Evolutionary conservation across 2,888 invertebrate species (phyloP).

Genomic region (Macaria liturata): DNA sequence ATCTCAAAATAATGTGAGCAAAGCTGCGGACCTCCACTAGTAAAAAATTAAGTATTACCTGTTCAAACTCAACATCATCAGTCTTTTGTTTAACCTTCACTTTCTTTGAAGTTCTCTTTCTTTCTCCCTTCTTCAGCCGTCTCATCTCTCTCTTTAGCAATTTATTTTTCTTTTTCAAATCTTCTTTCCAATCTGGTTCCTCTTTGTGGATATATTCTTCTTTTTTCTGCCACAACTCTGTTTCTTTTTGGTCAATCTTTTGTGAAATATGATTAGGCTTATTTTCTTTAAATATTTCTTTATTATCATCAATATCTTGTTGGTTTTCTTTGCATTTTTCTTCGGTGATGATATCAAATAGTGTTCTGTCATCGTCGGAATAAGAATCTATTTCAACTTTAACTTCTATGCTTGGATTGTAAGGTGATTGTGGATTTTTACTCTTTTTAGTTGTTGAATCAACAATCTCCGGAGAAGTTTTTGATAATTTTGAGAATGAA

Average conservation of each 20-base stretch:
- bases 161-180: not conserved
- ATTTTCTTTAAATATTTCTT: no score
- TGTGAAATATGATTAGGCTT: no score
- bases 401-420: slow-evolving; percentile 11
- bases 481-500: no score
- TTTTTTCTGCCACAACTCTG: not conserved
- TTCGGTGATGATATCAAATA: slow-evolving; percentile 30
- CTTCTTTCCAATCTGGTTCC: not conserved
- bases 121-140: not conserved
- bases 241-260: no score
- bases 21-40: no score
- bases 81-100: not conserved
- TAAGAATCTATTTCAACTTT: slow-evolving; percentile 33
- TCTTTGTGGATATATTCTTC: not conserved
- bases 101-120: not conserved
- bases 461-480: no score
- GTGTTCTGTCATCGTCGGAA: slow-evolving; percentile 40
- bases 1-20: no score
- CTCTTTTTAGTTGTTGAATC: no score
- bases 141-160: not conserved
- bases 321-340: slow-evolving; percentile 32
- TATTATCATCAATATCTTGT: slow-evolving; percentile 30
- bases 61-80: not conserved
- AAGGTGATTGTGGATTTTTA: no score
- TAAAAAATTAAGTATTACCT: not conserved